Evolutionary conservation across 92 coral and sea anemone genomes (phyloP), one percentile per base, ranked within the genome.

Genomic region (Virgularia gustaviana): DNA sequence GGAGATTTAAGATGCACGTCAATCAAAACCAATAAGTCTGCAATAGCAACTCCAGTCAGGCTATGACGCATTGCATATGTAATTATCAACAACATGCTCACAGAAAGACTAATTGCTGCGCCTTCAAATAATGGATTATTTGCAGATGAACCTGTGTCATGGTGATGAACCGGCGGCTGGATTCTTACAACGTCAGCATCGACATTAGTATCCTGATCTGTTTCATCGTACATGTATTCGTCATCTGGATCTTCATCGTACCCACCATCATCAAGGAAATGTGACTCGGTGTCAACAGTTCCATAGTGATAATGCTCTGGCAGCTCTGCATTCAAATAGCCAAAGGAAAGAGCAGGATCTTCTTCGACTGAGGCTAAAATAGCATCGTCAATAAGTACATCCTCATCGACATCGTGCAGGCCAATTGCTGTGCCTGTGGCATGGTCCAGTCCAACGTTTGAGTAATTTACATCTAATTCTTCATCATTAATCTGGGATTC

Each of bases 71-170:
- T 42, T 5, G 94, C 86, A 44, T 71, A 80, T 18, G 83, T 76
- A 8, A 85, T 77, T 18, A 84, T 87, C 6, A 87, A 81, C 9
- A 87, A 43, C 94, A 87, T 83, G 63, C 88, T 87, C 43, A 84
- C 86, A 54, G 79, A 85, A 49, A 84, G 81, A 70, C 64, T 65
- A 29, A 84, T 77, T 36, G 80, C 81, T 72, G 86, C 94, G 2
- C 85, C 88, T 72, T 53, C 4, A 56, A 79, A 87, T 57, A 87
- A 54, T 22, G 88, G 88, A 25, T 70, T 34, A 81, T 76, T 80
- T 58, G 8, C 45, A 39, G 8, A 8, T 7, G 8, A 7, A 39
- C 45, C 15, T 39, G n/a, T n/a, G n/a, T n/a, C n/a, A n/a, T n/a
- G n/a, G n/a, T n/a, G n/a, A n/a, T n/a, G n/a, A n/a, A n/a, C n/a